Evolutionary conservation across 2,888 invertebrate genomes (phyloP), one percentile per base, ranked within the genome.

Genomic region (Seira musarum): DNA sequence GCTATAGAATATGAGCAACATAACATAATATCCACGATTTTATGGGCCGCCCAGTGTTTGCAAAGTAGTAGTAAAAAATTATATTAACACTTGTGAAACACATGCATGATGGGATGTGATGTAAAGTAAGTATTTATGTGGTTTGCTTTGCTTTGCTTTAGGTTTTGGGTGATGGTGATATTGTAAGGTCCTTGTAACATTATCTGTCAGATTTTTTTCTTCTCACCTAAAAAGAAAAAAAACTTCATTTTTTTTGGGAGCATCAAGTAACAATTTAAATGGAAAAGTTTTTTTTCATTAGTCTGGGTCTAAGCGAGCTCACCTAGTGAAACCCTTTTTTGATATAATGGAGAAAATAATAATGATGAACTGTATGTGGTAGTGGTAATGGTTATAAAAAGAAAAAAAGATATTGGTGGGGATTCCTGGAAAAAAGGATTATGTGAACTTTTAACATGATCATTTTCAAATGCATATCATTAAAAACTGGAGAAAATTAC

Each of bases 61-160:
- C 19, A 24, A 46, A 30, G 66, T n/a, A 60, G 22, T 15, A 70
- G n/a, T 35, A 22, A 68, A 68, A 22, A 67, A 72, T 68, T 67
- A 60, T 72, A 79, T 79, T 72, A 79, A 79, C 78, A 72, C 78
- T 79, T 77, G 71, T 78, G 49, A 71, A 71, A 40, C 64, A 64
- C 60, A 30, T 13, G 13, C 40, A 40, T 15, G 21, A 17, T n/a
- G n/a, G n/a, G n/a, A n/a, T n/a, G n/a, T n/a, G 17, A 49, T 30
- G 49, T 64, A 72, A 46, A 22, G 5, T 49, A 25, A 30, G 19
- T 40, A 8, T 40, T 70, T 60, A 35, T 70, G 61, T 35, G 15
- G 10, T 25, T 25, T 25, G n/a, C 15, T 15, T 10, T n/a, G n/a
- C n/a, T 15, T 15, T 40, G n/a, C 8, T 21, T 21, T 19, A 66